Evolutionary conservation across 2,797 vertebrate species (phyloP).

Genomic region (Clarias pachynema): DNA sequence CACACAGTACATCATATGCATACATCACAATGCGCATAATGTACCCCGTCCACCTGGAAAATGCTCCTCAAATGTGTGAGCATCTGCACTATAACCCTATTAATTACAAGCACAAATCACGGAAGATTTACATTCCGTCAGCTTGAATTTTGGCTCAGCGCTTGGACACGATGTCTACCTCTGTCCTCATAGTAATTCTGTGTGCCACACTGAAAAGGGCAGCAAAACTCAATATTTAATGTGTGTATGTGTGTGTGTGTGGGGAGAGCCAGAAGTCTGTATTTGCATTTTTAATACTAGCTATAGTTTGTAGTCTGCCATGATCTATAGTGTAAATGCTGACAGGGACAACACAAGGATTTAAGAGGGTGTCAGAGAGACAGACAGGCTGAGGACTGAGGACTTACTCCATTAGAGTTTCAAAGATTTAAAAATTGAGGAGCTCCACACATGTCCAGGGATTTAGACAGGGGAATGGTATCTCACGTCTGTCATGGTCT

Average conservation of each 20-base stretch:
- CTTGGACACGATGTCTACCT: constrained; percentile 13
- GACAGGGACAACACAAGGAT: constrained; percentile 22
- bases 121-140: background rate
- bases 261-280: constrained; percentile 25
- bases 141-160: constrained; percentile 19
- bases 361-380: constrained; percentile 26
- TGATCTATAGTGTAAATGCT: constrained; percentile 33
- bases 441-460: constrained; percentile 24
- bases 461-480: constrained; percentile 21
- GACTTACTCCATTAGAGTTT: constrained; percentile 22
- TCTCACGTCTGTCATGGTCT: constrained; percentile 36
- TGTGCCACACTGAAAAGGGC: constrained; percentile 15
- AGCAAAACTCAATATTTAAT: constrained; percentile 38
- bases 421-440: constrained; percentile 24
- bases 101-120: constrained; percentile 2
- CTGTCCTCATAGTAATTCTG: constrained; percentile 23
- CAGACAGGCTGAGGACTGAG: constrained; percentile 11
- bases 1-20: constrained; percentile 14
- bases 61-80: background rate
- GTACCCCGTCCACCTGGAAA: constrained; percentile 15
- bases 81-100: constrained; percentile 26
- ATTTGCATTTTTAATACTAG: constrained; percentile 41
- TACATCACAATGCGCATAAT: constrained; percentile 25
- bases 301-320: constrained; percentile 36
- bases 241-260: background rate